Conservation (phyloP, 2,797 vertebrate genomes). For the Enteromius thamalakanensis region DNA sequence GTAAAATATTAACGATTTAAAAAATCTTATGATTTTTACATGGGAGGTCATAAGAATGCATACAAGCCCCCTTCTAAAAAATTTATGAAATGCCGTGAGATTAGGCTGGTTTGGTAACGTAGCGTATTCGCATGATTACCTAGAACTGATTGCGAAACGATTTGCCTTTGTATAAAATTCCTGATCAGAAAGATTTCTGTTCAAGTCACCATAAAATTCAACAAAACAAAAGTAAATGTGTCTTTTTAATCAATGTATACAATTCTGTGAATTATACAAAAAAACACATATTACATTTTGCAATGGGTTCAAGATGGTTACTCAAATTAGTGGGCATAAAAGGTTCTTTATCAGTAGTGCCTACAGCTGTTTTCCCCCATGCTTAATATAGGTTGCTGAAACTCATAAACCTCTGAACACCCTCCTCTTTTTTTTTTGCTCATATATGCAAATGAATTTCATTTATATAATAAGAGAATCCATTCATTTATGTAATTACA, state of each 20-base stretch:
- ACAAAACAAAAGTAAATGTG: not conserved
- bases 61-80: no score
- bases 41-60: no score
- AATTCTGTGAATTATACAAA: not conserved
- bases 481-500: conserved; percentile 13
- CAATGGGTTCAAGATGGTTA: not conserved
- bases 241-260: not conserved
- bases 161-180: not conserved
- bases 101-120: not conserved
- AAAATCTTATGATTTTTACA: no score
- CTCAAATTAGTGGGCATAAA: not conserved
- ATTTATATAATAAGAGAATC: conserved; percentile 15
- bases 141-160: not conserved
- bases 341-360: not conserved
- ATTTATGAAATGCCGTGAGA: no score
- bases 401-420: not conserved
- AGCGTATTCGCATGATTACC: not conserved
- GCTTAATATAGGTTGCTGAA: not conserved
- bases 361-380: not conserved
- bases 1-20: no score
- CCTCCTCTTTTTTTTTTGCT: not conserved
- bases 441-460: not conserved
- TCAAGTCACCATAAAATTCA: not conserved
- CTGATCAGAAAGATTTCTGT: not conserved
- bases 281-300: not conserved